Evolutionary conservation across 2,113 vertebrate species (phyloP).

Genomic region (Aramus guarauna): DNA sequence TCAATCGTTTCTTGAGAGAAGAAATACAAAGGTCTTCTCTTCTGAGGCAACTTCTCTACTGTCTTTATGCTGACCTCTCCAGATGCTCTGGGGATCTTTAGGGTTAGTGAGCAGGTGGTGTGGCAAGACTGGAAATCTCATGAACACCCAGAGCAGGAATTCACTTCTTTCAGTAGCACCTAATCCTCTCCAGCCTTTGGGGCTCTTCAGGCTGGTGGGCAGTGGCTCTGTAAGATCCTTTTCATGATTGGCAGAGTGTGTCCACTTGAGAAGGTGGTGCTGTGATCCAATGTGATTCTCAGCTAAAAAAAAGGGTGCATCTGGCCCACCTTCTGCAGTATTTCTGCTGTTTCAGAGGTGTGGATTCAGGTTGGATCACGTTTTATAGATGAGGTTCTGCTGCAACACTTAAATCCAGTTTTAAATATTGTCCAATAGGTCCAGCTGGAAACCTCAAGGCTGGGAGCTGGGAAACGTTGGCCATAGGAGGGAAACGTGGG

Average conservation of each 20-base stretch:
- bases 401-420: background rate
- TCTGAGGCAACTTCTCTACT: background rate
- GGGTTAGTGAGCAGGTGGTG: background rate
- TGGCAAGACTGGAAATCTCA: background rate
- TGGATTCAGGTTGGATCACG: background rate
- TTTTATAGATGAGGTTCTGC: background rate
- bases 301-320: background rate
- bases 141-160: background rate
- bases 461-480: background rate
- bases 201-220: background rate
- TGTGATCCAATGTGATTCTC: background rate
- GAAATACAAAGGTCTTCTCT: slow-evolving; percentile 37
- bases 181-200: background rate
- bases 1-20: slow-evolving; percentile 25
- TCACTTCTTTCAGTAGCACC: background rate
- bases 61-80: background rate
- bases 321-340: background rate
- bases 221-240: background rate
- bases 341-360: background rate
- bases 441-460: background rate
- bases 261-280: background rate
- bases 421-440: background rate
- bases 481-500: background rate
- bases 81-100: background rate
- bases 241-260: background rate